A percentile compares a stretch with the other conserved stretches of the same genome.
phyloP scores from a whole-genome alignment of 2,113 vertebrate species.

The Puntigrus tetrazona region DNA sequence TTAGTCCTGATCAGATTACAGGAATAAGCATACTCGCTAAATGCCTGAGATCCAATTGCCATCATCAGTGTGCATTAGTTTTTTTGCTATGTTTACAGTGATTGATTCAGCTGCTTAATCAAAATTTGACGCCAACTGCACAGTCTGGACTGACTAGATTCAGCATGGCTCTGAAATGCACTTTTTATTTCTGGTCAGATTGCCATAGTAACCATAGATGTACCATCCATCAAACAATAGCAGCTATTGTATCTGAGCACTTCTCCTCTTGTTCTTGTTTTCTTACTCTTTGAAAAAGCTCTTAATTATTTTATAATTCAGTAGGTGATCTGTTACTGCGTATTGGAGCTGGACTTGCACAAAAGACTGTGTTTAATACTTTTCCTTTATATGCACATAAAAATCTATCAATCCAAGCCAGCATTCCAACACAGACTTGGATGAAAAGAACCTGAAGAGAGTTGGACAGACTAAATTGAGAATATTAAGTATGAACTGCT shows the following conservation, averaged over 20 bases:
- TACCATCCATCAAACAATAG: neutral
- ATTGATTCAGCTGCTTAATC: conserved; percentile 23
- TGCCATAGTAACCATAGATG: conserved; percentile 26
- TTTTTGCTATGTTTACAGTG: neutral
- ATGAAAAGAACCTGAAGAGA: neutral
- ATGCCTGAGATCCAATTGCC: neutral
- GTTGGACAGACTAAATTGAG: neutral
- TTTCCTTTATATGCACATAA: neutral
- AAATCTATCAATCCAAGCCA: neutral
- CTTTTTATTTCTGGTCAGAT: conserved; percentile 17
- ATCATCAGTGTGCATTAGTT: neutral
- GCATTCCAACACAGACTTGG: neutral
- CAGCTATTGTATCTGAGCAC: neutral
- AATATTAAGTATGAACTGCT: neutral
- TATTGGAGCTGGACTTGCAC: neutral
- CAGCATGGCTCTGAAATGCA: neutral
- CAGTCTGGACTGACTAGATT: neutral
- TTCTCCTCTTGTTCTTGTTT: neutral
- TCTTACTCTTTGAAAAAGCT: neutral
- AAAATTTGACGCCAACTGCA: neutral
- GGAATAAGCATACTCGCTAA: neutral
- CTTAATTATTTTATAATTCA: neutral
- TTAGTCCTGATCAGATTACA: neutral
- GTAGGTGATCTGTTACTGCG: neutral
- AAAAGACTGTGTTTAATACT: neutral